Percentiles rank a stretch among this genome's conserved stretches.
Evolutionary conservation across 1,140 invertebrate genomes (phyloP).

Genomic region (Sycobia sp.): DNA sequence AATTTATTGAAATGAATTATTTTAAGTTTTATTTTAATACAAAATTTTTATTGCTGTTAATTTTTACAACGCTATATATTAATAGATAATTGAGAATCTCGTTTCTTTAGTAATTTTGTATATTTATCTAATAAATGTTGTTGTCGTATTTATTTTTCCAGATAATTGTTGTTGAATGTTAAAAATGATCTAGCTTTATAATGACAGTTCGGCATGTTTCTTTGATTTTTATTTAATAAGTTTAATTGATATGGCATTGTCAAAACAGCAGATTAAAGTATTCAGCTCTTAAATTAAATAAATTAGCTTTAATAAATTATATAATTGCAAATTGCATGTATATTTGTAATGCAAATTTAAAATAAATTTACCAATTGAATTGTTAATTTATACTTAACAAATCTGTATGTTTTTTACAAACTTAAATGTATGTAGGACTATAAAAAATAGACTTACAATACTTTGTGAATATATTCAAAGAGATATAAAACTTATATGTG

Average conservation of each 20-base stretch:
- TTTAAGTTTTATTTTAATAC: slow-evolving; percentile 7
- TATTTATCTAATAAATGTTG: slow-evolving; percentile 2
- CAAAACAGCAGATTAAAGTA: slow-evolving; percentile 24
- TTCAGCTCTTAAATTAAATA: too few relatives aligned
- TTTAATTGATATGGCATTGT: neutral
- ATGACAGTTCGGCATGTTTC: slow-evolving; percentile 10
- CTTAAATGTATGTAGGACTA: too few relatives aligned
- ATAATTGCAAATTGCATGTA: neutral
- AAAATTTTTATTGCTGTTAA: neutral
- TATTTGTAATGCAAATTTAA: too few relatives aligned
- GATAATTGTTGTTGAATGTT: neutral
- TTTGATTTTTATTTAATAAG: neutral
- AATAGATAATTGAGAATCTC: neutral
- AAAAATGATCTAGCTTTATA: neutral
- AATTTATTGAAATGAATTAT: neutral
- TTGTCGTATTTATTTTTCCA: too few relatives aligned
- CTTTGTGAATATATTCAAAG: too few relatives aligned
- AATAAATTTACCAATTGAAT: too few relatives aligned
- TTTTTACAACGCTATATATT: slow-evolving; percentile 12
- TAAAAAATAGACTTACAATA: too few relatives aligned
- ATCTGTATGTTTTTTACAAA: too few relatives aligned
- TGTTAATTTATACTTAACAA: too few relatives aligned
- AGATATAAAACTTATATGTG: too few relatives aligned
- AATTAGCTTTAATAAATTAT: neutral
- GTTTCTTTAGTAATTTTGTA: slow-evolving; percentile 1